Conservation (phyloP, 1,140 invertebrate species). For the Carcinoscorpius rotundicauda region DNA sequence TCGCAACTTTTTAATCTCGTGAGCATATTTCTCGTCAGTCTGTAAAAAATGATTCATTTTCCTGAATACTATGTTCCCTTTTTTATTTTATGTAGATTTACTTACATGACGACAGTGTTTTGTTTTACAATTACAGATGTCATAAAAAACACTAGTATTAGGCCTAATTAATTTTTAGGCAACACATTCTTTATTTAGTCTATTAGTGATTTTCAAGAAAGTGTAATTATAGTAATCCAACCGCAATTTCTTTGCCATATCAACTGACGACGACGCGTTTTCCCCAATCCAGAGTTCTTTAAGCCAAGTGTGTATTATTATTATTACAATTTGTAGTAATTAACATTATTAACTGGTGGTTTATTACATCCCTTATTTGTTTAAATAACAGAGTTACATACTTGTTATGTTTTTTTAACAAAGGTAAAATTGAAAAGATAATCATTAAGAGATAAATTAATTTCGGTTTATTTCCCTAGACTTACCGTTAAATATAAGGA, state of each 20-base stretch:
- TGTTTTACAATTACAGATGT: background rate
- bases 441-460: too few relatives aligned
- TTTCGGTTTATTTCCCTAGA: background rate
- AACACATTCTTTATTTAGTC: too few relatives aligned
- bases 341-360: too few relatives aligned
- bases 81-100: conserved; percentile 1
- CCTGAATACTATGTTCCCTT: background rate
- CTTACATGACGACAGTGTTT: background rate
- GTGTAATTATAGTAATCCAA: background rate
- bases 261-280: too few relatives aligned
- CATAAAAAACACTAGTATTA: background rate
- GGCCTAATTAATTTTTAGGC: background rate
- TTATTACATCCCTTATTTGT: too few relatives aligned
- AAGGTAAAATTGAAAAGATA: too few relatives aligned
- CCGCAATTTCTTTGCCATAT: background rate
- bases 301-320: too few relatives aligned
- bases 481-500: conserved; percentile 55
- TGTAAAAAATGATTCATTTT: conserved; percentile 8
- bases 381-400: too few relatives aligned
- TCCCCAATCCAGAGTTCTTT: too few relatives aligned
- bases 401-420: too few relatives aligned
- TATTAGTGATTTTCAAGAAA: too few relatives aligned
- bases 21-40: conserved; percentile 74
- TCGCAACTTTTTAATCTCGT: conserved; percentile 79
- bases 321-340: too few relatives aligned